A percentile compares a stretch with the other conserved stretches of the same genome.
Conservation (phyloP, 30 jellyfish, hydroid and myxozoan species). For the Rhopilema esculentum region DNA sequence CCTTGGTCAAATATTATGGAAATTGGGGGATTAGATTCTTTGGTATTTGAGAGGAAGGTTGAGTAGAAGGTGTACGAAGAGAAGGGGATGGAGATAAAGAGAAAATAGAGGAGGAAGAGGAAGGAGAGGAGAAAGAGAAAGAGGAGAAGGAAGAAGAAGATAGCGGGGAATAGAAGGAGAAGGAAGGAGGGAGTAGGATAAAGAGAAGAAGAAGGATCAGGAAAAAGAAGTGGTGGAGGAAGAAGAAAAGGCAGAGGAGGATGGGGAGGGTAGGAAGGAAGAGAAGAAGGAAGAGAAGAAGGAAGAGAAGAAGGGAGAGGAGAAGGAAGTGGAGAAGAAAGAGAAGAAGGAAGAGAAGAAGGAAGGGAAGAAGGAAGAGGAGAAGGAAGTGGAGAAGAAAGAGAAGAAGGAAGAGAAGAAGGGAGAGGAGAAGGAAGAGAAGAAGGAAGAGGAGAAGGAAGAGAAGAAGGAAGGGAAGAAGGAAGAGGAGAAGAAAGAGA, state of each 20-base stretch:
- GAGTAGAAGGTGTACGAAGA: too few species aligned
- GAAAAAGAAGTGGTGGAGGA: neutral
- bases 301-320: neutral
- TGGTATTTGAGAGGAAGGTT: too few species aligned
- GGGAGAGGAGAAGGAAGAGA: neutral
- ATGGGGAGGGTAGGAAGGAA: neutral
- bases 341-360: neutral
- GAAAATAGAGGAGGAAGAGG: neutral
- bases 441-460: constrained; percentile 2
- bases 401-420: neutral
- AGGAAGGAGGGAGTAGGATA: neutral
- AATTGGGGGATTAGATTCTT: too few species aligned
- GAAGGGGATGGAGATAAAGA: too few species aligned
- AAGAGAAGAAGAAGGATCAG: neutral
- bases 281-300: neutral
- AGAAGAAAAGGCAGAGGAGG: neutral
- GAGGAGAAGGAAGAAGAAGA: too few species aligned
- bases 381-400: neutral
- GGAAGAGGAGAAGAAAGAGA: neutral
- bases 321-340: neutral
- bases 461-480: too few species aligned
- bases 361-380: neutral
- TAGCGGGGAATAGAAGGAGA: too few species aligned
- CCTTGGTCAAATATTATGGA: too few species aligned
- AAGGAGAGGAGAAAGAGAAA: neutral